phyloP scores from a whole-genome alignment of 2,888 invertebrate genomes.

The Eupithecia subumbrata region DNA sequence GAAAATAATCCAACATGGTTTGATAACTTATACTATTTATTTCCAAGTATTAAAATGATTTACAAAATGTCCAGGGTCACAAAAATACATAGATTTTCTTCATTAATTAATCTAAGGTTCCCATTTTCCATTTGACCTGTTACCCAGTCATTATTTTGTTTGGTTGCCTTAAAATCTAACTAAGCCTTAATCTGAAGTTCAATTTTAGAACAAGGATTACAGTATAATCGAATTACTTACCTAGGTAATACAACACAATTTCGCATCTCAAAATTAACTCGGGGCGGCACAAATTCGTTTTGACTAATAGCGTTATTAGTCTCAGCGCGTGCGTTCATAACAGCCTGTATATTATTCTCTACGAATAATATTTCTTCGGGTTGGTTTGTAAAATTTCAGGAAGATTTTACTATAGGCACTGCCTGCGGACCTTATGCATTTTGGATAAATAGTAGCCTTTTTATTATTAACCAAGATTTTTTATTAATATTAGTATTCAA shows the following conservation, averaged over 20 bases:
- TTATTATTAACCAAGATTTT: too few relatives aligned
- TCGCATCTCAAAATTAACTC: constrained; percentile 50
- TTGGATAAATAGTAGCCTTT: too few relatives aligned
- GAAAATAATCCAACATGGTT: too few relatives aligned
- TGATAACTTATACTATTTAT: neutral
- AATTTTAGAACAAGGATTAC: constrained; percentile 15
- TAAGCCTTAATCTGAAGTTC: constrained; percentile 7
- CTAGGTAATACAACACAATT: constrained; percentile 30
- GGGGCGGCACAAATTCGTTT: constrained; percentile 54
- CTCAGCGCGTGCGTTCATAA: constrained; percentile 55
- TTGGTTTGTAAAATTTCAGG: neutral
- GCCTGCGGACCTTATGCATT: too few relatives aligned
- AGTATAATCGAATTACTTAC: constrained; percentile 48
- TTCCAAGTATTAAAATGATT: neutral
- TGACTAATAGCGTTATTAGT: constrained; percentile 62
- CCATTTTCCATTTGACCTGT: neutral
- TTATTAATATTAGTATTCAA: too few relatives aligned
- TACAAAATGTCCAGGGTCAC: neutral
- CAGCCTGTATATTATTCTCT: constrained; percentile 53
- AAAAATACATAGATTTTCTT: neutral
- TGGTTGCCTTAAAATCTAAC: constrained; percentile 10
- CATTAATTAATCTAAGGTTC: too few relatives aligned
- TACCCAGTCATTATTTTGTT: neutral
- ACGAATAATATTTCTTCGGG: constrained; percentile 42
- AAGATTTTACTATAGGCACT: too few relatives aligned